Conservation (phyloP, 2,113 vertebrate species). For the mouse (Mus musculus) region DNA sequence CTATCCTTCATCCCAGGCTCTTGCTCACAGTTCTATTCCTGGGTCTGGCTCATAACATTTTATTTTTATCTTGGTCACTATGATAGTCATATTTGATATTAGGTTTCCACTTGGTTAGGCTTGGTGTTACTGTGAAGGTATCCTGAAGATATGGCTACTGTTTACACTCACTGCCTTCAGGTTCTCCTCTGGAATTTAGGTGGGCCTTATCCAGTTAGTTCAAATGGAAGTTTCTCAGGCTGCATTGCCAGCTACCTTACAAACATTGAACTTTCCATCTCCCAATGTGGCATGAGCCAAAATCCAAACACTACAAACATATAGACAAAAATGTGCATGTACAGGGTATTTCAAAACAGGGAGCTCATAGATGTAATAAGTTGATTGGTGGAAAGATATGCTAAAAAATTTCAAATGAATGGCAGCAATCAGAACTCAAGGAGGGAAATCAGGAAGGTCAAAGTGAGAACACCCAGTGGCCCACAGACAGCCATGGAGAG, state of each 20-base stretch:
- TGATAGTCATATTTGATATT: not conserved
- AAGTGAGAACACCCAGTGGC: not conserved
- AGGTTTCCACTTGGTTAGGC: not conserved
- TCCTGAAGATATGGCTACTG: not conserved
- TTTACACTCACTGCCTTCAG: not conserved
- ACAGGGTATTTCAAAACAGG: not conserved
- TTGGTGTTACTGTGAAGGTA: not conserved
- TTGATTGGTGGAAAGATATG: not conserved
- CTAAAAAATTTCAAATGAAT: not conserved
- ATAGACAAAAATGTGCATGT: not conserved
- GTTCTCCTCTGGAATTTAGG: not conserved
- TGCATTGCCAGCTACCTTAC: not conserved
- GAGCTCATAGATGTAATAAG: not conserved
- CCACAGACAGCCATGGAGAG: not conserved
- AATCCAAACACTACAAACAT: not conserved
- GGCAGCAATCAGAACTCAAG: not conserved
- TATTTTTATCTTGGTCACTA: not conserved
- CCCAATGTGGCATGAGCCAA: not conserved
- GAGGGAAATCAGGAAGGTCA: not conserved
- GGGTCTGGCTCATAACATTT: not conserved
- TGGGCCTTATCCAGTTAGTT: not conserved
- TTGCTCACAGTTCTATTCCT: not conserved
- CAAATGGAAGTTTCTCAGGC: not conserved
- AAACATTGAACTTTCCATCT: not conserved
- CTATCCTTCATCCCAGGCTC: fast-evolving